Percentiles rank a stretch among this genome's conserved stretches.
phyloP scores from a whole-genome alignment of 2,888 invertebrate genomes.

The Meteorus colon region DNA sequence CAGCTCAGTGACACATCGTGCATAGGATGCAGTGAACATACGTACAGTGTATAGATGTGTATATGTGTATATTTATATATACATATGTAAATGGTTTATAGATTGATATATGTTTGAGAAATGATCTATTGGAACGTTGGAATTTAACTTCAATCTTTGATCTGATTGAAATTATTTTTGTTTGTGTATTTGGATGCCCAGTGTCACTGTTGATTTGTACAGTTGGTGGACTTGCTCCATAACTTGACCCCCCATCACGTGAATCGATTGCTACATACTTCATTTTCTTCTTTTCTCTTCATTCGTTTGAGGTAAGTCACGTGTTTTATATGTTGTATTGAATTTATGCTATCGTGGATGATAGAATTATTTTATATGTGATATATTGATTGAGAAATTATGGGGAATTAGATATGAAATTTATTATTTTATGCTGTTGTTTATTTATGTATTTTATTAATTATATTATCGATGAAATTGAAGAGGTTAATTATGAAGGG shows the following conservation, averaged over 20 bases:
- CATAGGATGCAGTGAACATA: constrained; percentile 28
- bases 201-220: constrained; percentile 20
- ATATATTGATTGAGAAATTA: too few relatives aligned
- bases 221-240: constrained; percentile 12
- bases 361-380: neutral
- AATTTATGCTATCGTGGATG: neutral
- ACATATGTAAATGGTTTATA: neutral
- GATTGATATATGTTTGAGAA: constrained; percentile 13
- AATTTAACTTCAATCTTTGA: constrained; percentile 27
- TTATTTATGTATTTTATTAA: too few relatives aligned
- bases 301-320: constrained; percentile 10
- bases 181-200: constrained; percentile 23
- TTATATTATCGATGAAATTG: too few relatives aligned
- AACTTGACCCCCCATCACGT: constrained; percentile 16
- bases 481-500: too few relatives aligned
- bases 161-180: constrained; percentile 24
- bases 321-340: neutral
- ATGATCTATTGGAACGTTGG: constrained; percentile 16
- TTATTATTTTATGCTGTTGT: too few relatives aligned
- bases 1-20: constrained; percentile 39
- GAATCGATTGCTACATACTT: neutral
- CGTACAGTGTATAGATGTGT: constrained; percentile 29
- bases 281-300: neutral
- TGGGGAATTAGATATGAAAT: too few relatives aligned
- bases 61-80: neutral